Conservation (phyloP, 2,888 invertebrate species). For the Cataglyphis albicans region DNA sequence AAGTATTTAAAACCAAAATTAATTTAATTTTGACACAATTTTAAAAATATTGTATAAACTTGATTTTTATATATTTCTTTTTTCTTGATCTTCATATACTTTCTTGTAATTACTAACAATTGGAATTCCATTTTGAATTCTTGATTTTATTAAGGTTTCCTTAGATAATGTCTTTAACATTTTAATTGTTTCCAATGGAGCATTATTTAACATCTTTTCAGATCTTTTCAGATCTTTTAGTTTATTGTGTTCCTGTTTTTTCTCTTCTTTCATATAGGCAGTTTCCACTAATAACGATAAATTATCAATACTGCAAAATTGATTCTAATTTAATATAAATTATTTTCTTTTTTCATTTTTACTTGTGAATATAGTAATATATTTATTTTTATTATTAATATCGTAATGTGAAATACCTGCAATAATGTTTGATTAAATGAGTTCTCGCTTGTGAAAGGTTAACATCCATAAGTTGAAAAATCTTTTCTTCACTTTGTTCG, state of each 20-base stretch:
- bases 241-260: constrained; percentile 66
- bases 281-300: constrained; percentile 76
- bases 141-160: constrained; percentile 49
- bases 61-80: neutral
- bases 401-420: constrained; percentile 84
- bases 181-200: constrained; percentile 76
- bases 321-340: neutral
- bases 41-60: neutral
- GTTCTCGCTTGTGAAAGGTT: constrained; percentile 85
- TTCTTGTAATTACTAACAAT: constrained; percentile 71
- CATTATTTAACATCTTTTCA: constrained; percentile 71
- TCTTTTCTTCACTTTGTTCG: constrained; percentile 39
- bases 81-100: neutral
- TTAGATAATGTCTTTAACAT: constrained; percentile 72
- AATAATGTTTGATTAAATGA: constrained; percentile 85
- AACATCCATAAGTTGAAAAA: constrained; percentile 73
- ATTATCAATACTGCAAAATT: constrained; percentile 76
- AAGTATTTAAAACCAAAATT: neutral
- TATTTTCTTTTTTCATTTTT: neutral
- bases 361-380: neutral
- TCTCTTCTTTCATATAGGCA: constrained; percentile 45
- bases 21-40: neutral
- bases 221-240: constrained; percentile 54
- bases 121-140: constrained; percentile 78
- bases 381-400: neutral